Conservation (phyloP, 2,797 vertebrate species). For the Mastacembelus armatus region DNA sequence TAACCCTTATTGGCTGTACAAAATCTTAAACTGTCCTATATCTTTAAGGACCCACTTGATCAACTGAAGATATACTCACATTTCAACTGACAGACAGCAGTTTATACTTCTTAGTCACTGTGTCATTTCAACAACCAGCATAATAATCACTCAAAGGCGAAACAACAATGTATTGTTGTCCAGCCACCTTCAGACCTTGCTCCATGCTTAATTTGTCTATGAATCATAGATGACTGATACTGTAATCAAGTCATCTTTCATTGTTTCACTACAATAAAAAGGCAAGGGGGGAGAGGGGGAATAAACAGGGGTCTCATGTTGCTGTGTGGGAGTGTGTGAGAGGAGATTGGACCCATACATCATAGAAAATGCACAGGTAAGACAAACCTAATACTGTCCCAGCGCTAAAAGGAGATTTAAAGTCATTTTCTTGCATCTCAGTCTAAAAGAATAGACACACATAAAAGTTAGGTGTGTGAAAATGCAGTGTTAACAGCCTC, state of each 20-base stretch:
- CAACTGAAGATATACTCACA: neutral
- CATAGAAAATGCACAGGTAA: constrained; percentile 60
- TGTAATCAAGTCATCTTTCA: constrained; percentile 58
- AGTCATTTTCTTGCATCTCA: constrained; percentile 20
- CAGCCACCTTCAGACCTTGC: constrained; percentile 10
- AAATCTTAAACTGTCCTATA: no score
- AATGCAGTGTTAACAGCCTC: no score
- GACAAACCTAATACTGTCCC: constrained; percentile 42
- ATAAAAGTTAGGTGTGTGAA: neutral
- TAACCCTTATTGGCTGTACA: no score
- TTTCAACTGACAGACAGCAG: neutral
- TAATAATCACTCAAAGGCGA: neutral
- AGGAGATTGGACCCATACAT: constrained; percentile 56
- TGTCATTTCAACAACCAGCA: constrained; percentile 13
- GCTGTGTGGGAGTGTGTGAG: constrained; percentile 48
- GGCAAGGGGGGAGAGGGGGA: constrained; percentile 16
- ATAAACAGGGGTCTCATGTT: constrained; percentile 54
- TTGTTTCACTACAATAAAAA: constrained; percentile 59
- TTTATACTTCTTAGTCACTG: constrained; percentile 12
- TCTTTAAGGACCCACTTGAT: neutral
- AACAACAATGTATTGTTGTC: constrained; percentile 9
- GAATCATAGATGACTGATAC: constrained; percentile 47
- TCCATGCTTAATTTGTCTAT: constrained; percentile 39
- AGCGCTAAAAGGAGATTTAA: constrained; percentile 42
- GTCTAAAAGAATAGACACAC: neutral